Base-by-base conservation (phyloP, 2,888 invertebrate genomes). In the Leptura quadrifasciata region DNA sequence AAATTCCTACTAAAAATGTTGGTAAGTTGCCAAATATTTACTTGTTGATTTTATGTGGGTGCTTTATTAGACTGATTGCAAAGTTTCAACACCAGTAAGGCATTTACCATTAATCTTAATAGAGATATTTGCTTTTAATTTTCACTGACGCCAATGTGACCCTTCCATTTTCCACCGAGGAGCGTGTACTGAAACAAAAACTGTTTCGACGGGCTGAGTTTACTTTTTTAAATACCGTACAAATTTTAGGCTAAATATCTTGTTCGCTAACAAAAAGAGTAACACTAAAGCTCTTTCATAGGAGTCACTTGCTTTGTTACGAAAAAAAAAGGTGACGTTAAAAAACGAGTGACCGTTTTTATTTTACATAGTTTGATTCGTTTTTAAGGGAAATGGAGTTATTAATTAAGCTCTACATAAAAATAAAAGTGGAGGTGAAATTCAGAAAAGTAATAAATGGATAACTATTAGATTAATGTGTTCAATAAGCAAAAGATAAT, bases 1-100 rank as follows among this genome's bases (percentile, higher is more conserved):
- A 60, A 58, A 69, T 69, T 69, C 35, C 57, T 57, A 31, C 55
- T 69, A 69, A 69, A 69, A 69, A 60, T 69, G 10, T 69, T 69
- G 58, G 69, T 58, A 47, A 39, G 10, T 20, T 58, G 58, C 69
- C 69, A 69, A 69, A 39, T 69, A 69, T 58, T 58, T 69, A 69
- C 69, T 69, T 69, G 69, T 69, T 69, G 69, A 69, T 69, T 69
- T 69, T 69, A 69, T 60, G 69, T 31, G 54, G 35, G 57, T 47
- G 18, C 27, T 69, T 60, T 60, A 69, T 21, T 18, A 21, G 69
- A 15, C 12, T 21, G 20, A 24, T 20, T 57, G 57, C 60, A 35
- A 35, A 35, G 58, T 18, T 69, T 58, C 35, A 39, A 21, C 39
- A 10, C 20, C 47, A 64, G 1, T 18, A 35, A 64, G 47, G 39